Base-by-base conservation (phyloP, 2,888 invertebrate species). In the Eulithis testata region DNA sequence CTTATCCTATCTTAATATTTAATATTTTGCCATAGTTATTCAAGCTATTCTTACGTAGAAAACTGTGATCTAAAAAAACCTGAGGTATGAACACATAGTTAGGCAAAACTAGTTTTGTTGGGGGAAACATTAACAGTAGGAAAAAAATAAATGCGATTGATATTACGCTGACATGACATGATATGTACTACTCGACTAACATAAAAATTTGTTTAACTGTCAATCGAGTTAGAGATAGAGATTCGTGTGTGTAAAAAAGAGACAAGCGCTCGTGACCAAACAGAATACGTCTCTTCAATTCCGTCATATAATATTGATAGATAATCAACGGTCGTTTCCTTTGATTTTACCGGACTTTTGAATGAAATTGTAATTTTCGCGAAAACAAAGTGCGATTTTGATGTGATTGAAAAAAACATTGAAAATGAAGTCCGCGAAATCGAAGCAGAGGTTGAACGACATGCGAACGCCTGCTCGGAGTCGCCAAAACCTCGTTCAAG, bases 371-470 rank as follows among this genome's bases (percentile, higher is more conserved):
- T 69, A 72, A 65, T 71, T 71, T 68, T 68, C 55, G 71, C 51
- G 62, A 69, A 76, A 76, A 76, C 65, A 73, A 66, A 68, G 68
- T 76, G 74, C 64, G 8, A 73, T 74, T 73, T 75, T 70, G 40
- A 76, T 79, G 76, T 79, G 73, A 72, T 60, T 49, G 57, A 71
- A n/a, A n/a, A n/a, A n/a, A n/a, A 73, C 68, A 74, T 72, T 74
- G 45, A 87, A 81, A 81, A 92, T 92, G 92, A 91, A 86, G 82
- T 88, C 92, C 0, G 90, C 91, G 7, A 93, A 88, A 84, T 93
- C 92, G 21, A 93, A 92, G 86, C 88, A 84, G 64, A 88, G 83
- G 76, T 71, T 92, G 63, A 91, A 91, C 72, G 92, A 92, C 50
- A 80, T 93, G 76, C 86, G 91, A 66, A 93, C 93, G 44, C 93